A percentile compares a stretch with the other conserved stretches of the same genome.
phyloP scores from a whole-genome alignment of 2,888 invertebrate genomes.

The Ornithoptera alexandrae region DNA sequence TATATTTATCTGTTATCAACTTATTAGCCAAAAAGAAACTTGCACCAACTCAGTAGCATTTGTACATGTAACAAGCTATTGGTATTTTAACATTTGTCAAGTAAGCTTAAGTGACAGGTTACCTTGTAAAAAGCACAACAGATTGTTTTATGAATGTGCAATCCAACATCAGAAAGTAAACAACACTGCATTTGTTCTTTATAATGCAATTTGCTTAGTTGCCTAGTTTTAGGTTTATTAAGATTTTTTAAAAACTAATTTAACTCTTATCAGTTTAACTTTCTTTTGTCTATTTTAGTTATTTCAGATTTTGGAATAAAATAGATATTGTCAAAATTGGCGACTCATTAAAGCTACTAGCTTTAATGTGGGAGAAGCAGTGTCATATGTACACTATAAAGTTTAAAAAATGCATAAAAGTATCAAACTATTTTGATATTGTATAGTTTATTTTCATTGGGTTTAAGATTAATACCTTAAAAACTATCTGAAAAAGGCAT shows the following conservation, averaged over 20 bases:
- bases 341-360: not conserved
- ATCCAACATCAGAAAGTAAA: not conserved
- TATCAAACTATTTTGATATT: not conserved
- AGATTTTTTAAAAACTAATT: not conserved
- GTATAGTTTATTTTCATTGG: not conserved
- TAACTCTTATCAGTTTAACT: not conserved
- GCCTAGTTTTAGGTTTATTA: not conserved
- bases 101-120: constrained; percentile 15
- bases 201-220: not conserved
- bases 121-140: constrained; percentile 7
- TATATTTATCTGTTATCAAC: constrained; percentile 2
- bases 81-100: constrained; percentile 7
- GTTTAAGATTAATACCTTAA: not conserved
- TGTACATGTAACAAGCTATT: constrained; percentile 1
- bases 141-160: not conserved
- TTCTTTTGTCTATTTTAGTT: not conserved
- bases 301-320: not conserved
- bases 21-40: not conserved
- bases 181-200: not conserved
- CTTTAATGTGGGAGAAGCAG: too few species aligned
- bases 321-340: not conserved
- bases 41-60: not conserved
- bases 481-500: not conserved
- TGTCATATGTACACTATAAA: too few species aligned
- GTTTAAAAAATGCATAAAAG: too few species aligned